Evolutionary conservation across 2,888 invertebrate genomes (phyloP).

Genomic region (Dicycla oo): DNA sequence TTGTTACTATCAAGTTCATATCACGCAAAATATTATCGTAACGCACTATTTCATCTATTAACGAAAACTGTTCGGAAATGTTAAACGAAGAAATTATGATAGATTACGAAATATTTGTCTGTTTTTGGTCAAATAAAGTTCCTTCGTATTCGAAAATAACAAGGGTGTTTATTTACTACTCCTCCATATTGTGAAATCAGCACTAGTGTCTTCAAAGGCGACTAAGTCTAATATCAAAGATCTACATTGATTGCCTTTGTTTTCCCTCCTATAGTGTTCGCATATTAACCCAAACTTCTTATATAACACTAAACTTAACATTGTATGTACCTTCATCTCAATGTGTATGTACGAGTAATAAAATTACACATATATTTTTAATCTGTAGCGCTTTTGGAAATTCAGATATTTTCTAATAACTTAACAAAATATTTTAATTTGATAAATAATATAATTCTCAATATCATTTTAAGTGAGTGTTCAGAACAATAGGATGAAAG

Average conservation of each 20-base stretch:
- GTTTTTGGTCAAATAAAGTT: conserved; percentile 89
- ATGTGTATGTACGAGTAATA: background rate
- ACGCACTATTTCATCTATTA: conserved; percentile 84
- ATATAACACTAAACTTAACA: no score
- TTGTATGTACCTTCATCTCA: background rate
- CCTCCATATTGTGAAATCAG: background rate
- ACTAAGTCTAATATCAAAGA: conserved; percentile 12
- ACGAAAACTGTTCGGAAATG: conserved; percentile 75
- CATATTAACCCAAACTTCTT: background rate
- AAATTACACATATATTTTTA: background rate
- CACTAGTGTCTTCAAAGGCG: background rate
- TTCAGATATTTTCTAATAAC: no score
- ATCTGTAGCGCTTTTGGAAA: background rate
- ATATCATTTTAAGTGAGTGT: background rate
- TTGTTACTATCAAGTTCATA: conserved; percentile 80
- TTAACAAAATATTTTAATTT: background rate
- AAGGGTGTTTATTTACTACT: conserved; percentile 47
- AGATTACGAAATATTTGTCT: conserved; percentile 80
- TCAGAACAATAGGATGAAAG: background rate
- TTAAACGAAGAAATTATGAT: conserved; percentile 74
- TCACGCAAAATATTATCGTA: conserved; percentile 80
- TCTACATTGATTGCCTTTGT: conserved; percentile 7
- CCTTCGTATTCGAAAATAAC: conserved; percentile 81
- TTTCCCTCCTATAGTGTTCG: background rate
- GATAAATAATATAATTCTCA: no score